Evolutionary conservation across 2,797 vertebrate genomes (phyloP).

Genomic region (Bovichtus variegatus): DNA sequence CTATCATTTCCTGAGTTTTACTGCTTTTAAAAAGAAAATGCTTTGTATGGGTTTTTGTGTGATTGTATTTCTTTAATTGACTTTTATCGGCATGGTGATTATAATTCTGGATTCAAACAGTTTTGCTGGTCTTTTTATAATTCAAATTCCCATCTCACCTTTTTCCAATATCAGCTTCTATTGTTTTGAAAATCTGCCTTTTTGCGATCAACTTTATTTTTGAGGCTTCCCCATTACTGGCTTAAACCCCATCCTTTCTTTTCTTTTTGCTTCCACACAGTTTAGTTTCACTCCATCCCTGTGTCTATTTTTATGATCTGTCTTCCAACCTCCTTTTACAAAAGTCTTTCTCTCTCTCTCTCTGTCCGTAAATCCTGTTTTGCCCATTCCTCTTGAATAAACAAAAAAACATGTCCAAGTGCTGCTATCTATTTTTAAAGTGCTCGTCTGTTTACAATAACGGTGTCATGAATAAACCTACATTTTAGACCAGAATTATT

Average conservation of each 20-base stretch:
- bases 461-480: not conserved
- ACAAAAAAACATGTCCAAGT: not conserved
- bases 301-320: constrained; percentile 4
- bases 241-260: not conserved
- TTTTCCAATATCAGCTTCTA: not conserved
- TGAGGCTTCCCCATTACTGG: not conserved
- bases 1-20: constrained; percentile 25
- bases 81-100: not conserved
- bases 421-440: not conserved
- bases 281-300: not conserved
- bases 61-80: not conserved
- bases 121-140: not conserved
- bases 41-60: not conserved
- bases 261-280: not conserved
- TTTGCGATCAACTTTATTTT: not conserved
- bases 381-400: not conserved
- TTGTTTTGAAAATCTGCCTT: constrained; percentile 1
- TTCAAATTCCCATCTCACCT: not conserved
- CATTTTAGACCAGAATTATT: not conserved
- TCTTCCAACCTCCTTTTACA: constrained; percentile 2
- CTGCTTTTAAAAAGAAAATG: too few relatives aligned
- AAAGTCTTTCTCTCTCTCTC: not conserved
- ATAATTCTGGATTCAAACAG: not conserved
- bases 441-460: not conserved
- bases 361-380: not conserved